Evolutionary conservation across 23 tunicate species (phyloP).

Genomic region (Trididemnum clinides): DNA sequence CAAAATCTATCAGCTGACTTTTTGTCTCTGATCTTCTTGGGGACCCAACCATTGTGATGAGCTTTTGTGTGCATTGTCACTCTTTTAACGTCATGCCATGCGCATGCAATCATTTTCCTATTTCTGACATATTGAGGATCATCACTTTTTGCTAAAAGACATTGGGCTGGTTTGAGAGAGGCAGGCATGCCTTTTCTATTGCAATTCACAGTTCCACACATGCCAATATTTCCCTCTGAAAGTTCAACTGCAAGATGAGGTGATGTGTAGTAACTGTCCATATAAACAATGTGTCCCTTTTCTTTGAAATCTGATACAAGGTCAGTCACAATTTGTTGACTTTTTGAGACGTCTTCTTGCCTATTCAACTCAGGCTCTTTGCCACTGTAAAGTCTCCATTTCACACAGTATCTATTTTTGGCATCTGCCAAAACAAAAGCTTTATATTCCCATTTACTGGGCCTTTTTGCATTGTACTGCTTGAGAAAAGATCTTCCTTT

Average conservation of each 20-base stretch:
- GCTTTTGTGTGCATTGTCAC: constrained; percentile 20
- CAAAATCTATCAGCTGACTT: constrained; percentile 13
- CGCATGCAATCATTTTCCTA: constrained; percentile 18
- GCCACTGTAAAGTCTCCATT: constrained; percentile 24
- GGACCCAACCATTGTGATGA: constrained; percentile 29
- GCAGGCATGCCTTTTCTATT: constrained; percentile 39
- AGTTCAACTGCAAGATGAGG: constrained; percentile 14
- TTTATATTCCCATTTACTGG: constrained; percentile 26
- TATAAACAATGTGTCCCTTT: constrained; percentile 26
- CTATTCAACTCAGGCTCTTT: constrained; percentile 24
- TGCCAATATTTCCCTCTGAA: constrained; percentile 4
- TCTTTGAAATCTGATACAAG: constrained; percentile 13
- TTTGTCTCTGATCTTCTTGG: constrained; percentile 24
- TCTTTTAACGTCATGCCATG: constrained; percentile 40
- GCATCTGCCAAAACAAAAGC: constrained; percentile 38
- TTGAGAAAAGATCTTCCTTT: constrained; percentile 32
- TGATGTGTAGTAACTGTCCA: constrained; percentile 39
- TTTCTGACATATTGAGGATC: constrained; percentile 3
- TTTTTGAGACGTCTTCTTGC: constrained; percentile 27
- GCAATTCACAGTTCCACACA: constrained; percentile 38
- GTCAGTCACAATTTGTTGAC: constrained; percentile 19
- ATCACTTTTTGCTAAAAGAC: constrained; percentile 31
- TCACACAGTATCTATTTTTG: constrained; percentile 23
- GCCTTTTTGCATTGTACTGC: constrained; percentile 29
- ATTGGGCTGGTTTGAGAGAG: constrained; percentile 11